Percentiles rank a stretch among this genome's conserved stretches.
Conservation (phyloP, 2,797 vertebrate species). For the Acomys russatus region DNA sequence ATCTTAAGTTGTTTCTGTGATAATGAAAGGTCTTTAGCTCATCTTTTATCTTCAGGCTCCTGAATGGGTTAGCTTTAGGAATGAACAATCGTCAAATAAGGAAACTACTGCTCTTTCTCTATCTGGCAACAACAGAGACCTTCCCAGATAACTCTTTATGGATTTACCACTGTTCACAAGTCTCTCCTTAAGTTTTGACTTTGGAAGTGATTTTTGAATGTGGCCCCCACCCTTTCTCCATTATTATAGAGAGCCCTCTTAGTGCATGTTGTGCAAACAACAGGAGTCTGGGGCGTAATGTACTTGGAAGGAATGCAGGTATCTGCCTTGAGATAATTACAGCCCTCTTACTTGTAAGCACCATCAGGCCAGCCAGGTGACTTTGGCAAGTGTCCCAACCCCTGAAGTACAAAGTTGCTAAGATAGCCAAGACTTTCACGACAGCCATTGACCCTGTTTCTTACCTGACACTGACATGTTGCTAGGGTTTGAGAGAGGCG, state of each 20-base stretch:
- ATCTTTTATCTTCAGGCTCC: not conserved
- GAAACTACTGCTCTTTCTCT: not conserved
- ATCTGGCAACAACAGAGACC: not conserved
- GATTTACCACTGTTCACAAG: not conserved
- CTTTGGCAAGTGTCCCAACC: not conserved
- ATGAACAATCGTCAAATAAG: slow-evolving; percentile 13
- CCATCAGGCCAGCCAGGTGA: not conserved
- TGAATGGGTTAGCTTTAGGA: slow-evolving; percentile 23
- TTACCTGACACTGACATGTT: not conserved
- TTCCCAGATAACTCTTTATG: not conserved
- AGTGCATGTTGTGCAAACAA: not conserved
- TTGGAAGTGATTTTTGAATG: not conserved
- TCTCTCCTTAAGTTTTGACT: not conserved
- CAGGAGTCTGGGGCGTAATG: not conserved
- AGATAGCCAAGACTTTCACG: not conserved
- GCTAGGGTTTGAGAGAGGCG: not conserved
- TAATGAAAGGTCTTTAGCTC: not conserved
- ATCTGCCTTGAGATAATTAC: not conserved
- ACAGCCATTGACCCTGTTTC: not conserved
- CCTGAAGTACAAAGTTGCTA: not conserved
- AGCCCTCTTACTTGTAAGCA: not conserved
- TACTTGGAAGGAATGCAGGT: not conserved
- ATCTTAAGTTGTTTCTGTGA: slow-evolving; percentile 21
- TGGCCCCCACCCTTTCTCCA: not conserved
- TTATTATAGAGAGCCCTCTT: not conserved